These are phyloP conservation scores for Saguinus imperator DNA, from an alignment of 2,113 vertebrate genomes.

Conservation along the genomic window DNA sequence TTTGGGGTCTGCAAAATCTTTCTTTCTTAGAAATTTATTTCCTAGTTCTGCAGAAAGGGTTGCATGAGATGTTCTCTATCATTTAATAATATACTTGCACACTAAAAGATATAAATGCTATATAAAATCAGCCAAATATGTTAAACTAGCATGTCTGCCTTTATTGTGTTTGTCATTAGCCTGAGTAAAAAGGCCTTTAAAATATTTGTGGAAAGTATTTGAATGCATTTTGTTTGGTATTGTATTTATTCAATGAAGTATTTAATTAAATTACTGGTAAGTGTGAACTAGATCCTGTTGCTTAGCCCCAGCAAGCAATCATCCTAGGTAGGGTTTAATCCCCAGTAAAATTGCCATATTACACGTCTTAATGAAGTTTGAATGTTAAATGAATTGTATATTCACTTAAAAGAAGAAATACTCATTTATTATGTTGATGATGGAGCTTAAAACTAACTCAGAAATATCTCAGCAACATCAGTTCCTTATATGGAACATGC, in stretches of 20 bases:
- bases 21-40: conserved; percentile 96
- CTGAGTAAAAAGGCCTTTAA: conserved; percentile 88
- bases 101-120: conserved; percentile 99
- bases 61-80: conserved; percentile 98
- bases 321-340: too few relatives aligned
- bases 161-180: conserved; percentile 90
- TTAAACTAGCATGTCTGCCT: conserved; percentile 97
- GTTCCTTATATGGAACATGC: not conserved
- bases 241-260: conserved; percentile 94
- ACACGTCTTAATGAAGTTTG: too few relatives aligned
- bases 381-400: too few relatives aligned
- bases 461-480: not conserved
- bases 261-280: conserved; percentile 83
- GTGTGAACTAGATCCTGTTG: too few relatives aligned
- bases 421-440: not conserved
- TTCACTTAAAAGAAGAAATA: not conserved
- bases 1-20: conserved; percentile 94
- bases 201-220: conserved; percentile 88
- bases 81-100: conserved; percentile 99
- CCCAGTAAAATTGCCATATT: too few relatives aligned
- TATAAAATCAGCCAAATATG: conserved; percentile 99
- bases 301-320: too few relatives aligned
- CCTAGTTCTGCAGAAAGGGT: conserved; percentile 93
- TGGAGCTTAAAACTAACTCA: not conserved
- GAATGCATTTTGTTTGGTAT: conserved; percentile 90